phyloP scores from a whole-genome alignment of 64 coral and sea anemone genomes.

The Anthopleura sola region DNA sequence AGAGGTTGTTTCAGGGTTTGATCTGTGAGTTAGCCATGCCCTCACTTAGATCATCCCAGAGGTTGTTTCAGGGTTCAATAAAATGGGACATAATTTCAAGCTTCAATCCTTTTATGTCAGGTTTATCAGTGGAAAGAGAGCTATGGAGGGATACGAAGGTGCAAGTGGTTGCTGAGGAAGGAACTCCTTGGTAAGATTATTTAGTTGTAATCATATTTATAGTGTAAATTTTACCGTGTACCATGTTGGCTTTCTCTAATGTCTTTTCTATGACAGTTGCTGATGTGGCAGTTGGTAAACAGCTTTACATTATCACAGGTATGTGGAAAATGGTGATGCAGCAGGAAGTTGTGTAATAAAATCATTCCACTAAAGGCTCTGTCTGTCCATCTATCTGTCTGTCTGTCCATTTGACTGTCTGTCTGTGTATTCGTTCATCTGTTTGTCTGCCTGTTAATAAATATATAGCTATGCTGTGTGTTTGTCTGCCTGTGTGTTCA shows the following conservation, averaged over 20 bases:
- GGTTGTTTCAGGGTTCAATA: too few relatives aligned
- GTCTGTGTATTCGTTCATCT: too few relatives aligned
- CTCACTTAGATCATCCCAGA: too few relatives aligned
- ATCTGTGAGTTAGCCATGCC: too few relatives aligned
- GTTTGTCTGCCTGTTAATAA: too few relatives aligned
- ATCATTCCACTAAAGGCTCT: too few relatives aligned
- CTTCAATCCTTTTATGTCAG: neutral
- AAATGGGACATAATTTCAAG: too few relatives aligned
- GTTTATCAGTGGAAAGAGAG: slow-evolving; percentile 26
- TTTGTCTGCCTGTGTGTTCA: too few relatives aligned
- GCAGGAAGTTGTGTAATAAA: too few relatives aligned
- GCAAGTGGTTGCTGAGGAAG: neutral
- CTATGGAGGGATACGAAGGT: neutral
- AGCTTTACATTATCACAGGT: slow-evolving; percentile 52
- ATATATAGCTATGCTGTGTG: too few relatives aligned
- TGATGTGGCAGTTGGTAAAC: slow-evolving; percentile 55
- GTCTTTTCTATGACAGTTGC: slow-evolving; percentile 5
- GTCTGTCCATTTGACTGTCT: neutral
- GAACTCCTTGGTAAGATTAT: slow-evolving; percentile 9
- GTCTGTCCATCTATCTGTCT: neutral
- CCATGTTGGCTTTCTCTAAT: neutral
- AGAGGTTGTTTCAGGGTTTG: too few relatives aligned
- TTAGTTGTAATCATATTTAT: neutral
- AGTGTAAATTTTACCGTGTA: too few relatives aligned
- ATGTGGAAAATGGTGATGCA: slow-evolving; percentile 8